These are phyloP conservation scores for Acutogordius australiensis DNA, from an alignment of 2,888 invertebrate genomes.

Conservation along the genomic window DNA sequence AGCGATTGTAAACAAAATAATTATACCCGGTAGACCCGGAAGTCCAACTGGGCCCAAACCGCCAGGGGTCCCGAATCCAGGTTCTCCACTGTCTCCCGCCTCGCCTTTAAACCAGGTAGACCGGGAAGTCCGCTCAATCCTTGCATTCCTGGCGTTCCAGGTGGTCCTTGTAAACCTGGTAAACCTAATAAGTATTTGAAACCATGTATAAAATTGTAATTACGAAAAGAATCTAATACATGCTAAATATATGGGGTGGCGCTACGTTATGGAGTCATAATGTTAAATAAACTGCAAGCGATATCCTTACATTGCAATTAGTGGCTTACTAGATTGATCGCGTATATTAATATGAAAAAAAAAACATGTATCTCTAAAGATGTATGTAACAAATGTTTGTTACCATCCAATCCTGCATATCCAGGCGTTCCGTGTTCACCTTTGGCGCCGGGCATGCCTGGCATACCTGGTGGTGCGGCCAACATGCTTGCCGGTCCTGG, in stretches of 20 bases:
- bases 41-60: slow-evolving; percentile 19
- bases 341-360: no score
- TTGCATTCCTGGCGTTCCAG: slow-evolving; percentile 14
- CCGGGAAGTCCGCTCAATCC: slow-evolving; percentile 14
- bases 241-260: no score
- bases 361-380: no score
- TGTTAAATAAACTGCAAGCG: no score
- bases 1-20: no score
- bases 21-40: slow-evolving; percentile 15
- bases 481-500: slow-evolving; percentile 5
- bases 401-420: slow-evolving; percentile 15
- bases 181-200: no score
- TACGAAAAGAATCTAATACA: no score
- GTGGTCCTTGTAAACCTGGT: slow-evolving; percentile 19
- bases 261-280: no score
- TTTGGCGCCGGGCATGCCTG: slow-evolving; percentile 18
- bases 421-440: slow-evolving; percentile 17
- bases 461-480: background rate
- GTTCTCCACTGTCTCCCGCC: slow-evolving; percentile 15
- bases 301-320: no score
- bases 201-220: no score
- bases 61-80: slow-evolving; percentile 18
- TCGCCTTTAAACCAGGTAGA: slow-evolving; percentile 14
- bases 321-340: no score
- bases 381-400: no score